Evolutionary conservation across 2,113 vertebrate species (phyloP), one percentile per base, ranked within the genome.

Genomic region (Craseonycteris thonglongyai): DNA sequence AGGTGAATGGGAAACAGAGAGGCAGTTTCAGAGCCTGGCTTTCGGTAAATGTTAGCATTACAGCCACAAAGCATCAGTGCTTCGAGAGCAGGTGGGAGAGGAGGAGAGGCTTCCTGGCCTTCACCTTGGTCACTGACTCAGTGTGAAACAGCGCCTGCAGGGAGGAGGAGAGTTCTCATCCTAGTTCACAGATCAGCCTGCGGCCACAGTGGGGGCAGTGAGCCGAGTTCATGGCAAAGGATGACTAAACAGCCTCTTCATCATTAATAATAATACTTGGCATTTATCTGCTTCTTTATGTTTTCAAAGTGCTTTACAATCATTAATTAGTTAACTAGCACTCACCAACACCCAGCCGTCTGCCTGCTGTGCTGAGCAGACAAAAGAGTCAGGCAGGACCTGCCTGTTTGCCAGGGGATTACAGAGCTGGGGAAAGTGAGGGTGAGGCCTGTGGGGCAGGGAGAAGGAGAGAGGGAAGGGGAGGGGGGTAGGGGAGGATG

Each of bases 91-190:
- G 96, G 97, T 96, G 96, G 96, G 96, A 97, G 95, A 95, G 26
- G 93, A n/a, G 91, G 95, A 97, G 96, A 95, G 97, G 95, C 26
- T 97, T 97, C 97, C 94, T 97, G 94, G 94, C 95, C 97, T 94
- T 68, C 93, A 87, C 95, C 83, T 93, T 95, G 93, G 95, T 97
- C 97, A 97, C 96, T 97, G 97, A 97, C 80, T 97, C 97, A 97
- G 97, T 97, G 88, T 96, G 97, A 97, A 97, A 97, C 97, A 96
- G 91, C 56, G 95, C 92, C 91, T 96, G 92, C 92, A 49, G 51
- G 69, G 95, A 88, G 88, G 95, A 90, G 96, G 95, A 76, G 80
- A 18, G 88, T 91, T 94, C 93, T 95, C 93, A 88, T 93, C 93
- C 91, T 88, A 47, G 81, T 90, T 97, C 93, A 92, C 95, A 82